Conservation (phyloP, 1,140 invertebrate genomes). For the Solen grandis region DNA sequence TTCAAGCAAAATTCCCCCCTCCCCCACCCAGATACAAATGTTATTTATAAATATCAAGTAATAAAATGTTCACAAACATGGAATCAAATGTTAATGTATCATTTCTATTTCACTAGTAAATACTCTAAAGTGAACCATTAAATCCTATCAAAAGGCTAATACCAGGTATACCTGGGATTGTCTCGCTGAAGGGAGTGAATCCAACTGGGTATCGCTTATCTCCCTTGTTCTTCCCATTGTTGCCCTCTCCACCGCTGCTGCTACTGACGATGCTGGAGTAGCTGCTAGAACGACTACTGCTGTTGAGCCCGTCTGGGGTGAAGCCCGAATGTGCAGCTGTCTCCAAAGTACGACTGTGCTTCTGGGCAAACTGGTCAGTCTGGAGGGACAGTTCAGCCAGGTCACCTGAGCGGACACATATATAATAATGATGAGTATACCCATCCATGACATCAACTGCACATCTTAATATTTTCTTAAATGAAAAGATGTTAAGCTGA, state of each 20-base stretch:
- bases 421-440: too few species aligned
- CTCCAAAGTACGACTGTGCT: conserved; percentile 60
- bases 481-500: too few species aligned
- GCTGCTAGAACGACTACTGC: conserved; percentile 71
- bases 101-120: too few species aligned
- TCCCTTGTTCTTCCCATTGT: conserved; percentile 47
- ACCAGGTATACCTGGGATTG: background rate
- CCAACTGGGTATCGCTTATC: conserved; percentile 56
- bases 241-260: conserved; percentile 53
- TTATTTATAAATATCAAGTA: too few species aligned
- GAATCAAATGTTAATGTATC: too few species aligned
- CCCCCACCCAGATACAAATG: too few species aligned
- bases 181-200: conserved; percentile 63
- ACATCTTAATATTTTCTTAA: too few species aligned
- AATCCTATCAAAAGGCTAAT: background rate
- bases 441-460: too few species aligned
- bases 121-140: background rate
- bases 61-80: too few species aligned
- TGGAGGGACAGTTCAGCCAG: conserved; percentile 76
- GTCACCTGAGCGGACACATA: conserved; percentile 65
- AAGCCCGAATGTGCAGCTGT: conserved; percentile 38
- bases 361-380: conserved; percentile 76
- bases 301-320: conserved; percentile 63
- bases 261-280: conserved; percentile 78
- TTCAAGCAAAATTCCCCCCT: too few species aligned